phyloP scores from a whole-genome alignment of 2,888 invertebrate species.

The Tetranychus piercei region DNA sequence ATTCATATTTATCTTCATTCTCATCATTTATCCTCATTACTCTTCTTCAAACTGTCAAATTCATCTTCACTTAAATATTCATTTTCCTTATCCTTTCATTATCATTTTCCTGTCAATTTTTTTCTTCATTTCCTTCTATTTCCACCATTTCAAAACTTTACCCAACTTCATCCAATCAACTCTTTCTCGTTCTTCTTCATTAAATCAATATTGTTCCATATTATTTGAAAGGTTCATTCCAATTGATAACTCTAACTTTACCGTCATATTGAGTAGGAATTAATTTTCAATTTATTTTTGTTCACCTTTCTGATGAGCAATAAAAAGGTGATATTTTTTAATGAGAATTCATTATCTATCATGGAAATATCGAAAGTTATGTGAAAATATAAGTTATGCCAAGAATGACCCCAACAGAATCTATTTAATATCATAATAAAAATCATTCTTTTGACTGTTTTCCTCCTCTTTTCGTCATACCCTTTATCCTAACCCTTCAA shows the following conservation, averaged over 20 bases:
- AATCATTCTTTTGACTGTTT: not conserved
- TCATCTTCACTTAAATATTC: not conserved
- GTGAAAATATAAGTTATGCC: not conserved
- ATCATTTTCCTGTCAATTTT: not conserved
- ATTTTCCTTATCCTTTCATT: not conserved
- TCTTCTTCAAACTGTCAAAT: not conserved
- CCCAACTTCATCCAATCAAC: too few relatives aligned
- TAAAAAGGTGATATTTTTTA: not conserved
- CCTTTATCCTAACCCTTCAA: too few relatives aligned
- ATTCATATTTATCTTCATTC: not conserved
- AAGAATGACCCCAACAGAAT: not conserved
- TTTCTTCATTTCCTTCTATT: not conserved
- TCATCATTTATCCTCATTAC: not conserved
- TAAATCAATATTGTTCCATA: too few relatives aligned
- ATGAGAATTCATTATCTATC: not conserved
- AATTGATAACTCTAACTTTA: too few relatives aligned
- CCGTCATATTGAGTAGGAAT: too few relatives aligned
- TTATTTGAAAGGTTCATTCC: too few relatives aligned
- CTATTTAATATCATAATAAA: not conserved
- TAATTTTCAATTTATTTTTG: not conserved
- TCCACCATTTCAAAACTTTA: not conserved
- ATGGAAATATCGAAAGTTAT: not conserved
- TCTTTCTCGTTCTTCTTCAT: too few relatives aligned
- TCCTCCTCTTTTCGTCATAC: too few relatives aligned
- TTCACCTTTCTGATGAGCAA: not conserved